Conservation (phyloP, 2,888 invertebrate genomes). For the Melanophora roralis region DNA sequence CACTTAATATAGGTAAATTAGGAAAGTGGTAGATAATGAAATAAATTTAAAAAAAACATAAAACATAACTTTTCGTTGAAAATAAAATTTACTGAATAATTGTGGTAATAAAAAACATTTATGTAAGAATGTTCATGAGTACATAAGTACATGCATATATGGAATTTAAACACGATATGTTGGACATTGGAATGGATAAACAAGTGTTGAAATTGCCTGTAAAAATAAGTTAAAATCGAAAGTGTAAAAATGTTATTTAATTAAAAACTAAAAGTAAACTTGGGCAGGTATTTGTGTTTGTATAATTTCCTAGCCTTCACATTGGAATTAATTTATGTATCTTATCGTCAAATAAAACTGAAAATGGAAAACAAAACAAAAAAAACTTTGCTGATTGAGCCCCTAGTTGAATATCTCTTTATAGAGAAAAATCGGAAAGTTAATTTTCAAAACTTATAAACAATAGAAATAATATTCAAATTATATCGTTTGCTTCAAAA, state of each 20-base stretch:
- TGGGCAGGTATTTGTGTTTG: neutral
- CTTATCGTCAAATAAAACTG: no score
- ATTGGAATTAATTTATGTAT: conserved; percentile 24
- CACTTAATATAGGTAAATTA: conserved; percentile 17
- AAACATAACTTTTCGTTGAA: neutral
- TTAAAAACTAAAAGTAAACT: neutral
- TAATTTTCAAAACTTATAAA: no score
- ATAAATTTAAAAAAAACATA: neutral
- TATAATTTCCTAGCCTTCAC: conserved; percentile 29
- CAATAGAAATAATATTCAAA: no score
- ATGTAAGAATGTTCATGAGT: no score
- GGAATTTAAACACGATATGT: neutral
- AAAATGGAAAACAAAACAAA: no score
- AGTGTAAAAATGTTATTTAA: conserved; percentile 20
- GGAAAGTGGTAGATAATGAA: conserved; percentile 24
- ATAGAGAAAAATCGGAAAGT: no score
- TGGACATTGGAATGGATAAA: conserved; percentile 9
- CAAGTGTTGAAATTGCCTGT: neutral
- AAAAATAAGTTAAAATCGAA: conserved; percentile 5
- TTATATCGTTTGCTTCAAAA: no score
- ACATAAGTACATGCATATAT: no score
- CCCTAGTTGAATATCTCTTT: no score
- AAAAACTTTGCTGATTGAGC: no score
- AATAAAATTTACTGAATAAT: conserved; percentile 2
- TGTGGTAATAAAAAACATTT: no score